Conservation (phyloP, 2,888 invertebrate species). For the Stenurella melanura region DNA sequence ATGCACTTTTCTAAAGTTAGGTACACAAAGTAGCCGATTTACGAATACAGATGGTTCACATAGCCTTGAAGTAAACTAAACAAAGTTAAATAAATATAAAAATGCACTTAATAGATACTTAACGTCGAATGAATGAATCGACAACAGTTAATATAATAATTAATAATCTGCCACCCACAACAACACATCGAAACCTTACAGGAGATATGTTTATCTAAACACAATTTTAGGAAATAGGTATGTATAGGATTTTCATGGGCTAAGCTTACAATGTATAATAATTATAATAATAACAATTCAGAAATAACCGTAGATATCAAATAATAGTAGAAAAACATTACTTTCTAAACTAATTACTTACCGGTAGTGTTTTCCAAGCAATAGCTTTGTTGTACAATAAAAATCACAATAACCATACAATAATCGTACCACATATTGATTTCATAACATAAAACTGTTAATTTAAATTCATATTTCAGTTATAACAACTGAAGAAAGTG, state of each 20-base stretch:
- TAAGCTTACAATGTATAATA: neutral
- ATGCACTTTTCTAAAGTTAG: neutral
- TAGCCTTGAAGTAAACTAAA: neutral
- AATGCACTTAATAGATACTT: neutral
- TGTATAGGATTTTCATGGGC: neutral
- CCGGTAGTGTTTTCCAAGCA: slow-evolving; percentile 42
- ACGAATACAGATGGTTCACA: neutral
- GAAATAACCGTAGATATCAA: neutral
- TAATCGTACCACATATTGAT: slow-evolving; percentile 40
- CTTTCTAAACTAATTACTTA: slow-evolving; percentile 22
- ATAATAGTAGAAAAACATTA: neutral
- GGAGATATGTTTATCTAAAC: neutral
- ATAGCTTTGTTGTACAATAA: slow-evolving; percentile 31
- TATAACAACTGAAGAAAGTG: slow-evolving; percentile 6
- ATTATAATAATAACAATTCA: neutral
- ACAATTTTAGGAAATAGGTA: neutral
- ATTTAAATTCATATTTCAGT: slow-evolving; percentile 38
- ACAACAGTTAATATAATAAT: slow-evolving; percentile 22
- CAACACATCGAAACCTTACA: slow-evolving; percentile 2
- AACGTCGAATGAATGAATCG: neutral
- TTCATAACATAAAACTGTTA: slow-evolving; percentile 32
- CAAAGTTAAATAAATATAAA: neutral
- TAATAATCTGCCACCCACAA: slow-evolving; percentile 22
- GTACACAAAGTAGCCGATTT: neutral
- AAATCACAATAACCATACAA: slow-evolving; percentile 33